Evolutionary conservation across 1,140 invertebrate genomes (phyloP), one percentile per base, ranked within the genome.

Genomic region (Brachionus asplanchnoidis): DNA sequence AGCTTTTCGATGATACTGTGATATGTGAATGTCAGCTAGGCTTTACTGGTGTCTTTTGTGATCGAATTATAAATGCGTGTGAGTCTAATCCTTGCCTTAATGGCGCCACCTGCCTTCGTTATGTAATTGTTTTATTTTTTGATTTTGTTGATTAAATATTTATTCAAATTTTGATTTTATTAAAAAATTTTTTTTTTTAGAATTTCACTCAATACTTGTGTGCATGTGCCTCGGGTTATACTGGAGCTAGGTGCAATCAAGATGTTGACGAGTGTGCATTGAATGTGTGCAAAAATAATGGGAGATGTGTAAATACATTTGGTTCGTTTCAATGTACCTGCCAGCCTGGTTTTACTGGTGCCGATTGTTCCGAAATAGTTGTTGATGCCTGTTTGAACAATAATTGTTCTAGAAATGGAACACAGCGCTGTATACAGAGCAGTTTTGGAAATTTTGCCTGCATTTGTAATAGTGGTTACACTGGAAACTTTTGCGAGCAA

Each of bases 161-260:
- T 40, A 32, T 32, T 32, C 5, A 0, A 36, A 14, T 46, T 46
- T 46, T 46, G 11, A 36, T 17, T 46, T 46, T n/a, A 23, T 17
- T 32, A 3, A 60, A 28, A 53, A 1, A 36, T 28, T 14, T 66
- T 26, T 66, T 66, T 36, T 32, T 28, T 26, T 46, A 68, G 94
- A 26, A 98, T 80, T 85, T 46, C 44, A 86, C 85, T 8, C 73
- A 85, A 86, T 91, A 87, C 88, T 65, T 85, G 60, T 95, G 94
- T 87, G 8, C 86, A 0, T 94, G 93, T 87, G 77, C 89, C 0
- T 44, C 85, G 3, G 90, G 90, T 8, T 94, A 89, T 86, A 92
- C 89, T 77, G 94, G 93, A 17, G 78, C 85, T 44, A 86, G 87
- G 85, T 93, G 92, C 87, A 88, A 91, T 66, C 88, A 85, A 42